phyloP scores from a whole-genome alignment of 2,113 vertebrate species.

The Ranitomeya imitator region DNA sequence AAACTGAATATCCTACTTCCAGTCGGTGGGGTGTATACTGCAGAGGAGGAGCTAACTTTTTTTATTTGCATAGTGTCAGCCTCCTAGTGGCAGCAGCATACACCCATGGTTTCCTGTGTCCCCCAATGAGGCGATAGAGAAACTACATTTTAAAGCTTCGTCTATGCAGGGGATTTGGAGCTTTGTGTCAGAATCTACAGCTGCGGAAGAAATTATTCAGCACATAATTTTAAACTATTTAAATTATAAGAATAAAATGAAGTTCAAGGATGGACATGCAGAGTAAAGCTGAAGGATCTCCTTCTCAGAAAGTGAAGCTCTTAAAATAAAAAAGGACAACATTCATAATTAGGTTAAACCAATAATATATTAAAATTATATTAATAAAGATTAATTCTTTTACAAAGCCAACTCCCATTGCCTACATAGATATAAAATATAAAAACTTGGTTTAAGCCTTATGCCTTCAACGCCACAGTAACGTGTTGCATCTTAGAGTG shows the following conservation, averaged over 20 bases:
- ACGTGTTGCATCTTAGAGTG: background rate
- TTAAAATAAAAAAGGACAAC: background rate
- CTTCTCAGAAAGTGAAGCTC: background rate
- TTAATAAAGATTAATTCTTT: slow-evolving; percentile 23
- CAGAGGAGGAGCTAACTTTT: no score
- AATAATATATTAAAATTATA: slow-evolving; percentile 46
- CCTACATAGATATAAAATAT: slow-evolving; percentile 31
- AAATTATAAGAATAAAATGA: background rate
- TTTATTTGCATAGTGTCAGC: no score
- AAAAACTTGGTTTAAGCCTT: slow-evolving; percentile 13
- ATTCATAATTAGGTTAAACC: background rate
- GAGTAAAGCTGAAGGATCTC: background rate
- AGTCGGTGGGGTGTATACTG: no score
- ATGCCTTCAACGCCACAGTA: slow-evolving; percentile 5
- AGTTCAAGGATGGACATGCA: background rate
- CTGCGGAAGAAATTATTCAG: background rate
- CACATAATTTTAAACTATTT: background rate
- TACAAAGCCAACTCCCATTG: slow-evolving; percentile 38
- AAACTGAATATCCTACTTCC: no score
- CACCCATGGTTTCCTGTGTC: no score
- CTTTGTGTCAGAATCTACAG: background rate
- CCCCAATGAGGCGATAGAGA: no score
- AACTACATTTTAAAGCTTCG: background rate
- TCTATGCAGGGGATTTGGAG: background rate
- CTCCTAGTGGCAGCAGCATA: no score